Base-by-base conservation (phyloP, 2,797 vertebrate species). In the Esox lucius region DNA sequence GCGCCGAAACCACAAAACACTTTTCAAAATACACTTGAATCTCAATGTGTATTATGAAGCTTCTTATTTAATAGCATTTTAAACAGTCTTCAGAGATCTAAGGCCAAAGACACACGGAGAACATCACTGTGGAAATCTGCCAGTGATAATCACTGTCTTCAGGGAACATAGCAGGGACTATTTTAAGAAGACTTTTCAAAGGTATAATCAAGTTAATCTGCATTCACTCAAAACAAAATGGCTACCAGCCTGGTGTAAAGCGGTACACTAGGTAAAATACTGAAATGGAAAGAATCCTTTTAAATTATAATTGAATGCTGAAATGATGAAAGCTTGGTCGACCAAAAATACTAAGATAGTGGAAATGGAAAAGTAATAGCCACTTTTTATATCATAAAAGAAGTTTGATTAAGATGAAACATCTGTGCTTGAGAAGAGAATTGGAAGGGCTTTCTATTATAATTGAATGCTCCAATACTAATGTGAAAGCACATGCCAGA, bases 161-260 rank as follows among this genome's bases (percentile, higher is more conserved):
- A 19, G 76, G 73, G 70, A 75, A 48, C 31, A 67, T 19, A 42
- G 42, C 51, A 61, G 15, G 66, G 35, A 42, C 31, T 73, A 71
- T 72, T 68, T 70, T 65, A 68, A 75, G 65, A 69, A 77, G 28
- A 15, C 35, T 56, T 68, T 31, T 53, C 69, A 24, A 61, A 77
- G 64, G 72, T 69, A 81, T 66, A 75, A 56, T 51, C 15, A 77
- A 68, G 62, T 64, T 76, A 26, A 78, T 28, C 26, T 61, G 53
- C 31, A 56, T 67, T 49, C 17, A 68, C 12, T 46, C 9, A 46
- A 46, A 46, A 46, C 42, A 46, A 46, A 46, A 46, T 46, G 12
- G 42, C 42, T 13, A 46, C 42, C 42, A 13, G 42, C 12, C 12
- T 6, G 42, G 42, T 46, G 42, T 35, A 28, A 64, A 22, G n/a